These are phyloP conservation scores for Heterodera carotae DNA, from an alignment of 1,140 invertebrate species.

Conservation along the genomic window DNA sequence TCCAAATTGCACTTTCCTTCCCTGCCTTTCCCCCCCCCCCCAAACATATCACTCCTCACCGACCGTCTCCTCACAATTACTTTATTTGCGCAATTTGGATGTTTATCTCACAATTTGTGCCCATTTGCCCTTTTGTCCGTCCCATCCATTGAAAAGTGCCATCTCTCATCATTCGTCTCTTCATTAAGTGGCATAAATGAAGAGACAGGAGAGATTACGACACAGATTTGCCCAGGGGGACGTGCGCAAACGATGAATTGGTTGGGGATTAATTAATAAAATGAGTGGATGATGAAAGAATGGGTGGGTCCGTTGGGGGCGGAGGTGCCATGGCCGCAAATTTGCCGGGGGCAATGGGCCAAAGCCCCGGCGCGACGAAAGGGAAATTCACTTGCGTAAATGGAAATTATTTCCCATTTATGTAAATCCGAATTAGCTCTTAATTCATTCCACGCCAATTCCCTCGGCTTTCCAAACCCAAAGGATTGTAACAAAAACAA, in stretches of 20 bases:
- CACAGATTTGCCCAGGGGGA: constrained; percentile 6
- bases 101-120: constrained; percentile 2
- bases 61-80: too few species aligned
- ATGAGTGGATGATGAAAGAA: constrained; percentile 6
- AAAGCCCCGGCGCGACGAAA: background rate
- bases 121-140: background rate
- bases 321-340: background rate
- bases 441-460: constrained; percentile 16
- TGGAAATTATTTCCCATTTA: constrained; percentile 29
- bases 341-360: background rate
- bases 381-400: constrained; percentile 33
- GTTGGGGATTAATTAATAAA: constrained; percentile 18
- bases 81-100: constrained; percentile 1
- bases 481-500: background rate
- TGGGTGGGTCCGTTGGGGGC: background rate
- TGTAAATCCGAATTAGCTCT: constrained; percentile 28
- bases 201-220: background rate
- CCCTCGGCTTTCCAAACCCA: background rate
- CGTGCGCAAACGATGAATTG: constrained; percentile 19
- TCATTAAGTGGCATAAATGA: constrained; percentile 8
- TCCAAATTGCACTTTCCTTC: too few species aligned
- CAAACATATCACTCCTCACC: too few species aligned
- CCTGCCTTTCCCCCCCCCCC: background rate
- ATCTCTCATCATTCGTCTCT: constrained; percentile 5
- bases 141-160: constrained; percentile 12